Conservation (phyloP, 30 jellyfish, hydroid and myxozoan genomes). For the Catostylus mosaicus region DNA sequence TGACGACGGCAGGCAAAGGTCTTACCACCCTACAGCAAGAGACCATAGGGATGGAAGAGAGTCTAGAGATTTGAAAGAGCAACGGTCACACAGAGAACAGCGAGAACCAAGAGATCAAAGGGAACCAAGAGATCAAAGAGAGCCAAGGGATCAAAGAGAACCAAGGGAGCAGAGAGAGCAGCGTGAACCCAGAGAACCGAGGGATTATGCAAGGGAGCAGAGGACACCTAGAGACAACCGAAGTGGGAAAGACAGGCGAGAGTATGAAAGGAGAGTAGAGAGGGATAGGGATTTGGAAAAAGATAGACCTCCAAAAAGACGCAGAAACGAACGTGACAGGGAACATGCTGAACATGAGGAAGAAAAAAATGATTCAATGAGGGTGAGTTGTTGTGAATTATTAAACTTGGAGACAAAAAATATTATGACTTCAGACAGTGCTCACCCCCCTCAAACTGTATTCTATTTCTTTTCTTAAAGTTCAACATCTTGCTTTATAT, state of each 20-base stretch:
- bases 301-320: conserved; percentile 69
- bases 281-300: conserved; percentile 64
- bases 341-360: conserved; percentile 56
- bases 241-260: conserved; percentile 56
- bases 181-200: conserved; percentile 32
- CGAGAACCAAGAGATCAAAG: conserved; percentile 52
- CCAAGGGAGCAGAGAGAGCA: conserved; percentile 48
- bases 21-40: conserved; percentile 24
- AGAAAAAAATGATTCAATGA: conserved; percentile 5
- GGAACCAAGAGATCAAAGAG: conserved; percentile 60
- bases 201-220: conserved; percentile 55
- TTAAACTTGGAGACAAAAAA: too few species aligned
- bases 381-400: not conserved
- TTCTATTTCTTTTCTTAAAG: too few species aligned
- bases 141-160: conserved; percentile 58
- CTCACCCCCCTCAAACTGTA: too few species aligned
- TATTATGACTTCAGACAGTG: too few species aligned
- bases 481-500: too few species aligned
- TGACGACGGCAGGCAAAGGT: conserved; percentile 48
- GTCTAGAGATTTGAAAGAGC: conserved; percentile 32
- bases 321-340: conserved; percentile 69
- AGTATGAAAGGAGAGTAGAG: conserved; percentile 55
- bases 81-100: conserved; percentile 47
- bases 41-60: conserved; percentile 69
- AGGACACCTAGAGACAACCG: conserved; percentile 62